Conservation (phyloP, 2,888 invertebrate species). For the Pterostichus madidus region DNA sequence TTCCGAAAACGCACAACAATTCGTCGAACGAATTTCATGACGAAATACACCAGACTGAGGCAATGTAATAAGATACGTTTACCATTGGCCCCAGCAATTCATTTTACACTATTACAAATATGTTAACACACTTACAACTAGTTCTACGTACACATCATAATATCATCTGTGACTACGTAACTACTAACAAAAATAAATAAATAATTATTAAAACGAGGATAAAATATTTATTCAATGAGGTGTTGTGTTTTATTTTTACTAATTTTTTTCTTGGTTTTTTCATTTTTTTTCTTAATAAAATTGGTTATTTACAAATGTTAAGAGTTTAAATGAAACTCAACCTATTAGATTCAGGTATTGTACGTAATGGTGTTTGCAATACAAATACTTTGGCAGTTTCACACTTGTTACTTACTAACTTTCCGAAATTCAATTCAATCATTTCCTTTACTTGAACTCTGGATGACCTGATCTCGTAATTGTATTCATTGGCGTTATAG, state of each 20-base stretch:
- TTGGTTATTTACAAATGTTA: constrained; percentile 56
- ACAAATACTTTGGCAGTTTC: constrained; percentile 64
- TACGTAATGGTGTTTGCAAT: constrained; percentile 65
- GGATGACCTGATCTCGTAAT: too few species aligned
- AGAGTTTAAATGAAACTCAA: constrained; percentile 47
- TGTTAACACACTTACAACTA: constrained; percentile 63
- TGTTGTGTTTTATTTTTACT: constrained; percentile 51
- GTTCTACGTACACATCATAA: constrained; percentile 61
- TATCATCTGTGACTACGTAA: constrained; percentile 65
- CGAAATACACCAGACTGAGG: constrained; percentile 35
- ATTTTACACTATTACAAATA: constrained; percentile 68
- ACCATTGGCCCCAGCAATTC: constrained; percentile 75
- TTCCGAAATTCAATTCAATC: not conserved
- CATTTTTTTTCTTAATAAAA: constrained; percentile 50
- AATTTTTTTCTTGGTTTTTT: constrained; percentile 50
- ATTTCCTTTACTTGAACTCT: not conserved
- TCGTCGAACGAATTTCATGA: not conserved
- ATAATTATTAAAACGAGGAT: constrained; percentile 3
- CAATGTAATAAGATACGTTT: constrained; percentile 74
- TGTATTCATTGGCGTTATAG: too few species aligned
- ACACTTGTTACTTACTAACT: constrained; percentile 10
- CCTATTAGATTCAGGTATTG: constrained; percentile 51
- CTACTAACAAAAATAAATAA: constrained; percentile 63
- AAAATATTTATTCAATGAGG: constrained; percentile 49
- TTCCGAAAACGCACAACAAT: not conserved